Conservation (phyloP, 1,140 invertebrate species). For the honey bee (Apis mellifera) region Amel_HAv3.1 CM009936.2:15616001-15616500, state of each 20-base stretch:
- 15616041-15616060: constrained; percentile 82
- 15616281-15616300: too few relatives aligned
- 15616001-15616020: constrained; percentile 78
- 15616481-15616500: constrained; percentile 82
- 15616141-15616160: constrained; percentile 77
- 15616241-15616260: background rate
- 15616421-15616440: constrained; percentile 78
- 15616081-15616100: constrained; percentile 80
- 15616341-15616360: constrained; percentile 74
- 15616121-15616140: constrained; percentile 78
- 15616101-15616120: constrained; percentile 81
- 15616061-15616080: constrained; percentile 78
- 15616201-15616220: constrained; percentile 10
- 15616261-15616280: background rate
- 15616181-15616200: constrained; percentile 78
- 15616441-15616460: constrained; percentile 75
- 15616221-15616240: background rate
- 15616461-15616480: constrained; percentile 81
- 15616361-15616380: constrained; percentile 79
- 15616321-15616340: constrained; percentile 69
- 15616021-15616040: constrained; percentile 77
- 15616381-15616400: constrained; percentile 82
- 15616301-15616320: too few relatives aligned
- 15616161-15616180: constrained; percentile 75
- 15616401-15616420: constrained; percentile 80